Base-by-base conservation (phyloP, 2,113 vertebrate species). In the Platichthys stellatus region DNA sequence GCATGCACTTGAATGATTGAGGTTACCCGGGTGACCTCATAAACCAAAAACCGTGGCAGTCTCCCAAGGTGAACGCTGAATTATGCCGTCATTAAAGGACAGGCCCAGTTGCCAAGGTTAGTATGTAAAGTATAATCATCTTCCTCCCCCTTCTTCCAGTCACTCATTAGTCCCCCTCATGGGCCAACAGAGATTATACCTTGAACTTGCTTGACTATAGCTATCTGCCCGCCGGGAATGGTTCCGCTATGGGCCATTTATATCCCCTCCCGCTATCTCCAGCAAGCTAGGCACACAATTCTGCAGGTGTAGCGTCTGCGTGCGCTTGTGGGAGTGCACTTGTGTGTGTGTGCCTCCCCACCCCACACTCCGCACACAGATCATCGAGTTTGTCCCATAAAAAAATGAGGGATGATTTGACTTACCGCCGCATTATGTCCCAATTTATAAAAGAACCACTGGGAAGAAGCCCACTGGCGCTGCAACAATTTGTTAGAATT, bases 21-120 rank as follows among this genome's bases (percentile, higher is more conserved):
- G 94, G 94, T 94, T 93, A 94, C 87, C 72, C 69, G 17, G 89
- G 91, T 93, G 93, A 95, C 92, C 94, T 92, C 94, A 94, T 95
- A 95, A 95, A 94, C 92, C 91, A 94, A 94, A 94, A 93, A 87
- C 90, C 89, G 80, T 93, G 93, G 94, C 93, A 95, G 92, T 83
- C 91, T 93, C 92, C 90, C 94, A 95, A 95, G 94, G 94, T 95
- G 94, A 94, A 88, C 24, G 88, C 91, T 94, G 93, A 95, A 94
- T 95, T 94, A 95, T 94, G 94, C 92, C 89, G 88, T 94, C 93
- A 94, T 95, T 95, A 95, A 94, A 94, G 93, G 94, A 94, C 92
- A 92, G 89, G 85, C 85, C 88, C 78, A 86, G 91, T 93, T 93
- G 92, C 93, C 94, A 95, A 95, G 94, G 94, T 95, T 95, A 93